A percentile compares a stretch with the other conserved stretches of the same genome.
Evolutionary conservation across 2,113 vertebrate species (phyloP).

Genomic region (Rousettus leschenaultii): DNA sequence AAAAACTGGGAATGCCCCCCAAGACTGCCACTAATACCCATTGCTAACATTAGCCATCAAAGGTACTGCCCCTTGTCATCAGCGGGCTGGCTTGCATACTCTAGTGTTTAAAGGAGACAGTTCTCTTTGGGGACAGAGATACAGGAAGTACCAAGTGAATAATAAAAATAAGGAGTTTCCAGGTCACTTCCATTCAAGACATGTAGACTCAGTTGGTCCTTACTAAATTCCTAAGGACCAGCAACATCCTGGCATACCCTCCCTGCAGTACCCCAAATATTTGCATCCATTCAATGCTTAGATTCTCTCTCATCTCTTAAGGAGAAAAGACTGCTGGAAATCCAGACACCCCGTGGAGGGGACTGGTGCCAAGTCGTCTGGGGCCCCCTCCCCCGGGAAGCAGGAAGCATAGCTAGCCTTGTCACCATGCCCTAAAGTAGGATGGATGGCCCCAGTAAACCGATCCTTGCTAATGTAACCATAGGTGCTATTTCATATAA

Average conservation of each 20-base stretch:
- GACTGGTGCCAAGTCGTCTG: slow-evolving; percentile 73
- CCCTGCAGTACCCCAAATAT: neutral
- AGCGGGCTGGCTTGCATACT: rapidly evolving
- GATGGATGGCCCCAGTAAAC: slow-evolving; percentile 70
- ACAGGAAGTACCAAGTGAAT: neutral
- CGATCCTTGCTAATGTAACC: slow-evolving; percentile 60
- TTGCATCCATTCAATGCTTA: neutral
- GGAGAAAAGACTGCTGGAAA: slow-evolving; percentile 55
- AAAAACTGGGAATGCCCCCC: neutral
- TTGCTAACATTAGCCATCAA: neutral
- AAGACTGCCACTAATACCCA: neutral
- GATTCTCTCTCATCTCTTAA: neutral
- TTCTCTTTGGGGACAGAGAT: neutral
- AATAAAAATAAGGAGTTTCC: neutral
- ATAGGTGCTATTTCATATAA: slow-evolving; percentile 71
- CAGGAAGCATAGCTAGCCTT: slow-evolving; percentile 61
- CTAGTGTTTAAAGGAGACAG: neutral
- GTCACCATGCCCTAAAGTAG: slow-evolving; percentile 70
- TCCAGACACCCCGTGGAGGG: slow-evolving; percentile 61
- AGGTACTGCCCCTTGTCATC: neutral
- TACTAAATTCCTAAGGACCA: neutral
- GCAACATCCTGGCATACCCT: neutral
- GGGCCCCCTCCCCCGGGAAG: slow-evolving; percentile 58
- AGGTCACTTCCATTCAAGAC: neutral
- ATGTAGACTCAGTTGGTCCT: neutral